Evolutionary conservation across 2,888 invertebrate species (phyloP).

Genomic region (Drosophila fungiperda): DNA sequence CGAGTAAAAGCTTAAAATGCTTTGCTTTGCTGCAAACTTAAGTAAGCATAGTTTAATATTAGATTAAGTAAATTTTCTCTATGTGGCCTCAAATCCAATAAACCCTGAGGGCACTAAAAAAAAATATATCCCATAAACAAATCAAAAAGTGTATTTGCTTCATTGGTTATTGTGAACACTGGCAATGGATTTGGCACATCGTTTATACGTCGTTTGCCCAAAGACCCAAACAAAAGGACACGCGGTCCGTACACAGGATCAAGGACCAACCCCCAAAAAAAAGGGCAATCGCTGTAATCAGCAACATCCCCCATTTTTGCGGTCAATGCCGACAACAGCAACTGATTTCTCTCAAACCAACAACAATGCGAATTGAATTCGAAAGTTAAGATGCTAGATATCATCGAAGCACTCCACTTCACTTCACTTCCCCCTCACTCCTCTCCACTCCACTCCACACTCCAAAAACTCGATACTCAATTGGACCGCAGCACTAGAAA

Average conservation of each 20-base stretch:
- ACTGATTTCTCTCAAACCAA: slow-evolving; percentile 15
- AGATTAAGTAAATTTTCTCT: slow-evolving; percentile 17
- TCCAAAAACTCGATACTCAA: slow-evolving; percentile 11
- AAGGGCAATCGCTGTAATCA: slow-evolving; percentile 43
- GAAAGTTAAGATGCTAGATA: slow-evolving; percentile 56
- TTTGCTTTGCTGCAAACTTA: slow-evolving; percentile 14
- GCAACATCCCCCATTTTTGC: slow-evolving; percentile 49
- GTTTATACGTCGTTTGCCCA: slow-evolving; percentile 64
- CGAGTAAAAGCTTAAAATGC: slow-evolving; percentile 15
- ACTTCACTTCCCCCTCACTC: background rate
- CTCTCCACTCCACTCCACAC: background rate
- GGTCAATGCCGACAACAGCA: slow-evolving; percentile 30
- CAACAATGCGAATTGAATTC: slow-evolving; percentile 45
- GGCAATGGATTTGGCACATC: slow-evolving; percentile 62
- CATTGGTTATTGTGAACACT: slow-evolving; percentile 46
- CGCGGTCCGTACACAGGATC: background rate
- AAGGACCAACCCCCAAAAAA: slow-evolving; percentile 42
- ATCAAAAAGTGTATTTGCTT: slow-evolving; percentile 52
- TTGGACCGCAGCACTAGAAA: slow-evolving; percentile 8
- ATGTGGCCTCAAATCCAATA: slow-evolving; percentile 40
- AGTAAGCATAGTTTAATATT: slow-evolving; percentile 8
- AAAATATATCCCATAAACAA: slow-evolving; percentile 24
- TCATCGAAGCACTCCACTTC: slow-evolving; percentile 18
- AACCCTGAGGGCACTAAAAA: slow-evolving; percentile 20
- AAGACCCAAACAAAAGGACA: slow-evolving; percentile 17